phyloP scores from a whole-genome alignment of 1,140 invertebrate species.

The Atta texana region DNA sequence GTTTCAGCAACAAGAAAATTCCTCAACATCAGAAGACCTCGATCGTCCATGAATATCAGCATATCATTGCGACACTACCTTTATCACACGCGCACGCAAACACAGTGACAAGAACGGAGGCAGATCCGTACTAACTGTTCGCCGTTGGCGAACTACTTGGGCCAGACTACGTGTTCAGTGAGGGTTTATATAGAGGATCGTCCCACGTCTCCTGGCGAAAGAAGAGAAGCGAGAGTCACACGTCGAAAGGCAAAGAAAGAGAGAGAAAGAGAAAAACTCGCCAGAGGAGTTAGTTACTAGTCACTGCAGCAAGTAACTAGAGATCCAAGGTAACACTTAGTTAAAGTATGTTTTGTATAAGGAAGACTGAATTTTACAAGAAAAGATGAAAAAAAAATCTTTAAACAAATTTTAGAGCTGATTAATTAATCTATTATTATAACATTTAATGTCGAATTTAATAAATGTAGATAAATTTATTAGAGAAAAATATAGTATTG shows the following conservation, averaged over 20 bases:
- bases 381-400: neutral
- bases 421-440: neutral
- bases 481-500: neutral
- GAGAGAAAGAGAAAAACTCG: conserved; percentile 7
- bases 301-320: conserved; percentile 29
- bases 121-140: conserved; percentile 69
- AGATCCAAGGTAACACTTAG: conserved; percentile 15
- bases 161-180: conserved; percentile 69
- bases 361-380: neutral
- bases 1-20: neutral
- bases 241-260: conserved; percentile 54
- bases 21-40: conserved; percentile 15
- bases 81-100: conserved; percentile 46
- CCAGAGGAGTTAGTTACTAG: conserved; percentile 51
- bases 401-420: neutral
- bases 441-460: neutral
- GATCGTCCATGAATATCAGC: conserved; percentile 39
- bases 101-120: conserved; percentile 49
- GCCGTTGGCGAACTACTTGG: conserved; percentile 78
- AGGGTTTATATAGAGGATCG: conserved; percentile 85
- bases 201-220: conserved; percentile 78
- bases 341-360: neutral
- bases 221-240: conserved; percentile 72
- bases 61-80: conserved; percentile 53
- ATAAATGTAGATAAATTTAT: neutral